Evolutionary conservation across 64 coral and sea anemone species (phyloP), one percentile per base, ranked within the genome.

Genomic region (Acropora yongei): DNA sequence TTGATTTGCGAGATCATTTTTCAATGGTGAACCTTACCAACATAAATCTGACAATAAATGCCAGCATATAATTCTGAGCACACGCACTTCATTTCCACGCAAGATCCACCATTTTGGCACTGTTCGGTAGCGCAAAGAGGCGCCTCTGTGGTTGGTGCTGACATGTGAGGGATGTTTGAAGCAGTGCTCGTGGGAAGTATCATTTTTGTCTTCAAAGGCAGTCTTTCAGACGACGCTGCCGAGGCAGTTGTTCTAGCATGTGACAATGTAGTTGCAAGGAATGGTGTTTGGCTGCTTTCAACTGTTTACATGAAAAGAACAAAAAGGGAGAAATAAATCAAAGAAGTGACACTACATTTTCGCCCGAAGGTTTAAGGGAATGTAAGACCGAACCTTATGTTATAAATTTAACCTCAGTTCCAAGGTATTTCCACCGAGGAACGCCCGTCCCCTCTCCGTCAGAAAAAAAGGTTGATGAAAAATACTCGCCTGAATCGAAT

Each of bases 81-180:
- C 5, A 5, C 3, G 44, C 82, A 85, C 16, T 20, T 69, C 82
- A 2, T 71, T 18, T 67, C 1, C 8, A 71, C 6, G 46, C 82
- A 85, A 49, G 82, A 71, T 19, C 82, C 82, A 10, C 82, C 82
- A 85, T 85, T 85, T 45, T 72, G 63, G 18, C 82, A 85, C 17
- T n/a, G 30, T 49, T 49, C 48, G 16, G 1, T 47, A 18, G 45
- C 44, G 10, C 82, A 85, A 2, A 47, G 45, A 85, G 2, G 8
- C 10, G 14, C 13, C 2, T 44, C 1, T 14, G 82, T 71, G 1
- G 40, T 45, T 85, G 82, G 7, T n/a, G 44, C 60, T 30, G 65
- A 85, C 16, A 45, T 48, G 68, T 2, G n/a, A 1, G 42, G 41
- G 12, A 57, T 3, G 8, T 42, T 57, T 13, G 4, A 19, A n/a